Evolutionary conservation across 1,140 invertebrate species (phyloP).

Genomic region (Sweltsa coloradensis): DNA sequence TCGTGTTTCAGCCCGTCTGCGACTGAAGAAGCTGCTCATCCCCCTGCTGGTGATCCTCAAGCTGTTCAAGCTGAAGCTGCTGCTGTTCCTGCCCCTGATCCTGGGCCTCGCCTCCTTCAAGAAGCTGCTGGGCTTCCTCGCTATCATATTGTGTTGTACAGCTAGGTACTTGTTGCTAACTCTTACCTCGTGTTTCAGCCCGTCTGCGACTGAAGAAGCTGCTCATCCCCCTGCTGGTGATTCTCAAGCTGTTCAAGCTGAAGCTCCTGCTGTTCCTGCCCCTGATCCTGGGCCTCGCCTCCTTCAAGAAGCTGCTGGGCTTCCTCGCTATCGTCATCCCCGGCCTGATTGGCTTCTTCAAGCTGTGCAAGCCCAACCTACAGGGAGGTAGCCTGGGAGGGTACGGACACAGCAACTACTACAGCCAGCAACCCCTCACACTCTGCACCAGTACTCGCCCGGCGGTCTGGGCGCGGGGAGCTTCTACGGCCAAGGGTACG

Average conservation of each 20-base stretch:
- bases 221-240: conserved; percentile 65
- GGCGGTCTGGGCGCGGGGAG: conserved; percentile 1
- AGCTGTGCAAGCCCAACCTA: conserved; percentile 48
- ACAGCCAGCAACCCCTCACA: conserved; percentile 19
- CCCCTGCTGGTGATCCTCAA: conserved; percentile 65
- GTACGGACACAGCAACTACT: conserved; percentile 33
- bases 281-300: conserved; percentile 63
- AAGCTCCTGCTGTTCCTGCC: conserved; percentile 68
- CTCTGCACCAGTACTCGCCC: neutral
- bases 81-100: conserved; percentile 65
- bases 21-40: conserved; percentile 56
- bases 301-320: conserved; percentile 69
- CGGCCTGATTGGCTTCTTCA: conserved; percentile 66
- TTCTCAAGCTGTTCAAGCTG: conserved; percentile 72
- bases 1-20: neutral
- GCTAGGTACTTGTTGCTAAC: neutral
- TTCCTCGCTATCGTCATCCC: conserved; percentile 63
- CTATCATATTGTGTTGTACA: conserved; percentile 19
- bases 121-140: conserved; percentile 62
- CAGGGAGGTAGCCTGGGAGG: conserved; percentile 28
- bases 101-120: conserved; percentile 68
- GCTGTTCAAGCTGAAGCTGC: conserved; percentile 65
- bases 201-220: conserved; percentile 65
- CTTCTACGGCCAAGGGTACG: conserved; percentile 6
- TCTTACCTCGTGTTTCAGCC: conserved; percentile 36